These are phyloP conservation scores for Graphium colonna DNA, from an alignment of 2,888 invertebrate genomes.

Conservation along the genomic window DNA sequence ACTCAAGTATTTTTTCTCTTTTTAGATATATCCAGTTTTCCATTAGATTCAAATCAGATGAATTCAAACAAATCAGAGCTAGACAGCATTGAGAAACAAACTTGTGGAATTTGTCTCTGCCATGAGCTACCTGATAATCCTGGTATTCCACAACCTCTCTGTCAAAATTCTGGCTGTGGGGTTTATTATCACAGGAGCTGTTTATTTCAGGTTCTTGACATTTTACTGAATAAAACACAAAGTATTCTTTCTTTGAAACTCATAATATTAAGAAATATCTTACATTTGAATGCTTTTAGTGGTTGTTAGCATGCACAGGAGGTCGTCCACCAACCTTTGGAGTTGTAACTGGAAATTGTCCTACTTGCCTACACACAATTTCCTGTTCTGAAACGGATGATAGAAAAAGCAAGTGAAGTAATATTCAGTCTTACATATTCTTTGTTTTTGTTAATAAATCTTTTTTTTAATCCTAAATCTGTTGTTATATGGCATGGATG, in stretches of 20 bases:
- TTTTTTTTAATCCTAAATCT: too few species aligned
- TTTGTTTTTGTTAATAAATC: too few species aligned
- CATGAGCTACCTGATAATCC: slow-evolving; percentile 43
- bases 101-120: slow-evolving; percentile 63
- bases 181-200: slow-evolving; percentile 61
- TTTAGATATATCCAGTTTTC: slow-evolving; percentile 13
- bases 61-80: background rate
- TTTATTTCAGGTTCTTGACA: slow-evolving; percentile 54
- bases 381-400: slow-evolving; percentile 36
- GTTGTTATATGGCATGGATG: too few species aligned
- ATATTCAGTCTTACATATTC: background rate
- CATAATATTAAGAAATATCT: too few species aligned
- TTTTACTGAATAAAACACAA: too few species aligned
- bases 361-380: slow-evolving; percentile 57
- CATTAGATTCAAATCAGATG: background rate
- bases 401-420: background rate
- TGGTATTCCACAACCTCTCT: slow-evolving; percentile 61
- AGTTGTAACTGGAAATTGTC: slow-evolving; percentile 61
- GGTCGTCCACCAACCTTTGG: slow-evolving; percentile 61
- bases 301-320: slow-evolving; percentile 59
- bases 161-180: slow-evolving; percentile 56
- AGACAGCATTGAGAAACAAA: slow-evolving; percentile 22
- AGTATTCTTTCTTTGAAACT: too few species aligned
- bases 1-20: too few species aligned
- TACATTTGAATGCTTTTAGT: slow-evolving; percentile 38